A percentile compares a stretch with the other conserved stretches of the same genome.
Conservation (phyloP, 1,140 invertebrate genomes). For the Triops longicaudatus region DNA sequence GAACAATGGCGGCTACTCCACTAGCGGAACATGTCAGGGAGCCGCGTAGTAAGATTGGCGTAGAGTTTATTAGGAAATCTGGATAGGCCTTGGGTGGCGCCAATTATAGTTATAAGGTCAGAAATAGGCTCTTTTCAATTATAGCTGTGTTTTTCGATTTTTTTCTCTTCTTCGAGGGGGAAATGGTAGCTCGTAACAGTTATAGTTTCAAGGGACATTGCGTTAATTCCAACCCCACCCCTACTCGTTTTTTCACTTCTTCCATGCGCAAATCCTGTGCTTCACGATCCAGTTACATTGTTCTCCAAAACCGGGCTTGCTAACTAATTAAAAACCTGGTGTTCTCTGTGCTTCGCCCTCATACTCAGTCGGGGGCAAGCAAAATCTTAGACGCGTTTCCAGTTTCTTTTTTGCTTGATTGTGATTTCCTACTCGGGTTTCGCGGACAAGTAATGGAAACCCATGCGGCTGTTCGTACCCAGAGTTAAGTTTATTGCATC, state of each 20-base stretch:
- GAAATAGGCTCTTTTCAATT: neutral
- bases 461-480: neutral
- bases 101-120: no score
- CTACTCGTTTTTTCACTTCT: neutral
- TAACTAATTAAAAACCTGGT: neutral
- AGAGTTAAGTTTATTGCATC: neutral
- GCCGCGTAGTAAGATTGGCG: no score
- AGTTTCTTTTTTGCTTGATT: neutral
- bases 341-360: neutral
- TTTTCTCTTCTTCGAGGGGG: neutral
- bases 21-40: no score
- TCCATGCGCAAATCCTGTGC: constrained; percentile 14
- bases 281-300: neutral
- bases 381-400: neutral
- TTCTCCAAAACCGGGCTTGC: neutral
- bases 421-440: neutral
- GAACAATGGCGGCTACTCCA: no score
- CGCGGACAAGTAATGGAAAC: neutral
- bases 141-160: neutral
- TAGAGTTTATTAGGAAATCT: no score
- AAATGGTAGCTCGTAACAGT: neutral
- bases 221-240: neutral
- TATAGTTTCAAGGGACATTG: constrained; percentile 1
- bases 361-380: neutral
- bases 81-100: no score